Percentiles rank a stretch among this genome's conserved stretches.
These are phyloP conservation scores for Cettia cetti DNA, from an alignment of 2,113 vertebrate genomes.

Conservation along the genomic window DNA sequence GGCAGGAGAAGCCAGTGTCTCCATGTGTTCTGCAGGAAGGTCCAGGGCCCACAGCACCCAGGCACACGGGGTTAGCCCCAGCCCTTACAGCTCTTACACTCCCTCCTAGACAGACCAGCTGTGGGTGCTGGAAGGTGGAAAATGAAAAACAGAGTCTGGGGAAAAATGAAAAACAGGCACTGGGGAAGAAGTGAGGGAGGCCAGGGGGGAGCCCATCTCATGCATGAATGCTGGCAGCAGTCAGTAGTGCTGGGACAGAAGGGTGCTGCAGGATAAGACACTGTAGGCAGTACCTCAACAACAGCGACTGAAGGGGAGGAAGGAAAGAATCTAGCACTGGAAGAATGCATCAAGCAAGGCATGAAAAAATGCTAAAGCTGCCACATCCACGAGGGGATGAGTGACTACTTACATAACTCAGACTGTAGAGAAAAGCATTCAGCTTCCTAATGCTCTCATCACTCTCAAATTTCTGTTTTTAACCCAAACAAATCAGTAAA, in stretches of 20 bases:
- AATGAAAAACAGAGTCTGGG: background rate
- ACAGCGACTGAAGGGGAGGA: background rate
- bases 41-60: rapidly evolving
- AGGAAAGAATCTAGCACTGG: background rate
- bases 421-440: background rate
- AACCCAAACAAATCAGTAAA: background rate
- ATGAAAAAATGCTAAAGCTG: background rate
- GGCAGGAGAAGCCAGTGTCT: background rate
- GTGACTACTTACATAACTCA: background rate
- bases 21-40: background rate
- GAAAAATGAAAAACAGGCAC: background rate
- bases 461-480: background rate
- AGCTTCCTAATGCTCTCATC: background rate
- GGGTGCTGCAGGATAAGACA: background rate
- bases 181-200: background rate
- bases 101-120: background rate
- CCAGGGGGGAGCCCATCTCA: rapidly evolving
- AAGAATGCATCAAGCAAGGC: background rate
- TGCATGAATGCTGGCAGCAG: background rate
- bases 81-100: rapidly evolving
- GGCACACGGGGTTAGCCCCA: background rate
- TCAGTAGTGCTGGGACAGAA: background rate
- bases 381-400: background rate
- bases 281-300: background rate
- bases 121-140: background rate